Percentiles rank a stretch among this genome's conserved stretches.
phyloP scores from a whole-genome alignment of 2,888 invertebrate genomes.

The Chalcis sispes region DNA sequence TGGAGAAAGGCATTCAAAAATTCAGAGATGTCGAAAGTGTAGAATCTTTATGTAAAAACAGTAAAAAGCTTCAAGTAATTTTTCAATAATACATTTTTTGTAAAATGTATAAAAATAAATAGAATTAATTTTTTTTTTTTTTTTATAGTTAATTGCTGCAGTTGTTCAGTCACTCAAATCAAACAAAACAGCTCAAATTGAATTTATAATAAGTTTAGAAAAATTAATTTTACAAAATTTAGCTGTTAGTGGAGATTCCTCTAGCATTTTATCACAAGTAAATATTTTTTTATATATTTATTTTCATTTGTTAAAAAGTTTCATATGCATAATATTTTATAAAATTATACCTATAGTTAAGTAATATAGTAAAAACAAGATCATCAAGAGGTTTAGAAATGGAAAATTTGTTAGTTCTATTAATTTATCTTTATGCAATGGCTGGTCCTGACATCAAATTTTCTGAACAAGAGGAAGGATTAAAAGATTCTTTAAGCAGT shows the following conservation, averaged over 20 bases:
- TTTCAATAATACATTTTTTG: constrained; percentile 2
- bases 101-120: background rate
- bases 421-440: constrained; percentile 81
- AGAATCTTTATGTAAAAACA: constrained; percentile 62
- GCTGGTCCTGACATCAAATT: constrained; percentile 80
- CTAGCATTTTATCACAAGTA: constrained; percentile 76
- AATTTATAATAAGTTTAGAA: constrained; percentile 80
- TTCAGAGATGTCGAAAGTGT: constrained; percentile 66
- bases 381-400: constrained; percentile 78
- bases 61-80: constrained; percentile 70
- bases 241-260: constrained; percentile 75
- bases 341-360: constrained; percentile 75
- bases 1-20: constrained; percentile 71
- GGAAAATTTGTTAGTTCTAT: constrained; percentile 79
- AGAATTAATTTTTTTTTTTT: constrained; percentile 21
- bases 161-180: constrained; percentile 81
- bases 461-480: constrained; percentile 76
- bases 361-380: constrained; percentile 79
- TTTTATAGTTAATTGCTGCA: constrained; percentile 75
- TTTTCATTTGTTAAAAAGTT: constrained; percentile 64
- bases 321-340: background rate
- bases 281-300: constrained; percentile 13
- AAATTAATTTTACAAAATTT: constrained; percentile 78
- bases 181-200: constrained; percentile 77
- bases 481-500: constrained; percentile 77